Conservation (phyloP, 2,888 invertebrate species). For the Limenitis camilla region DNA sequence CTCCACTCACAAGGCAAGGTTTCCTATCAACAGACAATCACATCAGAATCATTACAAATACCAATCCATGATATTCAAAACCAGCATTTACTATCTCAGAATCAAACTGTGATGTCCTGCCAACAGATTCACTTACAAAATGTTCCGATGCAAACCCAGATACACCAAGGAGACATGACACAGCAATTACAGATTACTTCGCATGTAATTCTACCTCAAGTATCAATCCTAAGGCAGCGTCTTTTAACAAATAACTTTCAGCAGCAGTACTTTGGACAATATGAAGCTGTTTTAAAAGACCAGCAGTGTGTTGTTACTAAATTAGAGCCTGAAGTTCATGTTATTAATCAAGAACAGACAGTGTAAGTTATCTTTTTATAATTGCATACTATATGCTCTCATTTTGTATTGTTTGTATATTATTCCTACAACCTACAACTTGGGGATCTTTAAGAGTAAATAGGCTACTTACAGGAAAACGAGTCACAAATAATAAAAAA, state of each 20-base stretch:
- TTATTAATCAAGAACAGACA: constrained; percentile 34
- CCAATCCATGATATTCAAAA: constrained; percentile 47
- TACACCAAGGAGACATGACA: constrained; percentile 44
- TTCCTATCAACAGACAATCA: constrained; percentile 51
- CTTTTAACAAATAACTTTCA: constrained; percentile 48
- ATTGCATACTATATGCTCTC: background rate
- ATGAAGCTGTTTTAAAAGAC: constrained; percentile 48
- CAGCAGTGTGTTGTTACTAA: constrained; percentile 42
- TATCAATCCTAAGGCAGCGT: constrained; percentile 50
- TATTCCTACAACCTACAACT: too few relatives aligned
- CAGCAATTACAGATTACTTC: constrained; percentile 54
- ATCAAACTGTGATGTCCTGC: constrained; percentile 57
- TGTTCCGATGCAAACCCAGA: constrained; percentile 30
- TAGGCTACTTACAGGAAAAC: too few relatives aligned
- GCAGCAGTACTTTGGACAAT: constrained; percentile 50
- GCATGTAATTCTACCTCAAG: constrained; percentile 52
- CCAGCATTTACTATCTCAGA: constrained; percentile 43
- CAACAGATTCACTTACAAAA: constrained; percentile 51
- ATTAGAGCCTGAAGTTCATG: constrained; percentile 38
- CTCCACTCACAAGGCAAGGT: constrained; percentile 50
- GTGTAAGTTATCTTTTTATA: constrained; percentile 40
- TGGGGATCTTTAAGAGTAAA: too few relatives aligned
- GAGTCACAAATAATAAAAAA: too few relatives aligned
- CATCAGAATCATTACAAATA: constrained; percentile 47
- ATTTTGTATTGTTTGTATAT: too few relatives aligned